Base-by-base conservation (phyloP, 2,113 vertebrate genomes). In the Anoura caudifer region DNA sequence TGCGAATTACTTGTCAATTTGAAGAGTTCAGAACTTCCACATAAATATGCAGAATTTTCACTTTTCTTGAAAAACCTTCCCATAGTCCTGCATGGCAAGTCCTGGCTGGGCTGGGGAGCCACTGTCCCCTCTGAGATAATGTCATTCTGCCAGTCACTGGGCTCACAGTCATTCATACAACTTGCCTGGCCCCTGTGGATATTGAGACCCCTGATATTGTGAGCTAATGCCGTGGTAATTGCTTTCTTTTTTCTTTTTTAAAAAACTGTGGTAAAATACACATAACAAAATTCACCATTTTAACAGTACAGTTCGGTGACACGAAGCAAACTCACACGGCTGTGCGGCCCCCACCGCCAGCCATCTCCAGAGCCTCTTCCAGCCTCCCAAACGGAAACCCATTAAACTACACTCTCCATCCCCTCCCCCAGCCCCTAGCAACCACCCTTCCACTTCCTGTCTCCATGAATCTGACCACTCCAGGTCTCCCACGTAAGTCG, bases 21-120 rank as follows among this genome's bases (percentile, higher is more conserved):
- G 70, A 87, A 90, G 81, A 87, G 69, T 80, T 95, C 28, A 94
- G 31, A 87, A 26, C 36, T 89, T 89, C 89, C 67, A 91, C 31
- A 7, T 19, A 94, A 93, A 69, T 72, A 82, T 31, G 12, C 67
- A 86, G 77, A 91, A 65, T 72, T 50, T 90, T 72, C 41, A 52
- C 16, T 41, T 83, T 65, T 89, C 43, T 95, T 59, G 65, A 87
- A 69, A 94, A 85, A 47, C 24, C 33, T 47, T 33, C 20, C n/a
- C 33, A 43, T 14, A 8, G 59, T 50, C 15, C 20, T 20, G 4
- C n/a, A 1, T 1, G 24, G 43, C 15, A 14, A 17, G 9, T 67
- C 45, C 65, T 56, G 61, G 38, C 72, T 13, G 22, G 28, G 47
- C 63, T 63, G 59, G 70, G 14, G 70, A 70, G 13, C 22, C 2